Evolutionary conservation across 2,797 vertebrate species (phyloP).

Genomic region (Esox lucius): DNA sequence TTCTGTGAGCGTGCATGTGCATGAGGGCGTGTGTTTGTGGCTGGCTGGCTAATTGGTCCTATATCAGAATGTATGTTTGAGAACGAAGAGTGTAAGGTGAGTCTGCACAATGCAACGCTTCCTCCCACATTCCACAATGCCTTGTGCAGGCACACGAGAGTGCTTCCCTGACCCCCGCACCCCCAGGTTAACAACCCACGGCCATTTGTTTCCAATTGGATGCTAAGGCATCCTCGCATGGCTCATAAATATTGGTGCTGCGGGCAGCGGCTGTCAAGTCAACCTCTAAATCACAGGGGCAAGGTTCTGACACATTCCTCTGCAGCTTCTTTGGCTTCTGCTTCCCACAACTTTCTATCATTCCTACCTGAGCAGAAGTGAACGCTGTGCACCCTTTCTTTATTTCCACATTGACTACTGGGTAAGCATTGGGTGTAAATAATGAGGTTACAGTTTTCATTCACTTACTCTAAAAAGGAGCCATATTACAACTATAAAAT

Average conservation of each 20-base stretch:
- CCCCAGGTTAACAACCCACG: constrained; percentile 72
- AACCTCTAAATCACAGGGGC: constrained; percentile 67
- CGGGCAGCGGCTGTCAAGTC: constrained; percentile 54
- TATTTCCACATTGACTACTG: no score
- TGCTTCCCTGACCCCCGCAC: constrained; percentile 65
- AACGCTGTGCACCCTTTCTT: constrained; percentile 39
- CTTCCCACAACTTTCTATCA: constrained; percentile 30
- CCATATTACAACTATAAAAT: no score
- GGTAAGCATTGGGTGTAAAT: no score
- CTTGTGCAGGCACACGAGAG: constrained; percentile 53
- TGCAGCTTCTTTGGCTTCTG: constrained; percentile 12
- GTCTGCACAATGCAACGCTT: constrained; percentile 60
- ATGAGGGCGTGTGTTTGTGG: constrained; percentile 11
- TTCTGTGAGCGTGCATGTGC: constrained; percentile 3
- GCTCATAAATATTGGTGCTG: constrained; percentile 67
- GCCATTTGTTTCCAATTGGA: constrained; percentile 77
- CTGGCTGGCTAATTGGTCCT: constrained; percentile 11
- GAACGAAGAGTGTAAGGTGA: constrained; percentile 36
- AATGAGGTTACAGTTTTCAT: no score
- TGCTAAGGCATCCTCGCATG: constrained; percentile 63
- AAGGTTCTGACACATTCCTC: constrained; percentile 70
- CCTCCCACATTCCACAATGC: constrained; percentile 75
- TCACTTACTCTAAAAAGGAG: no score
- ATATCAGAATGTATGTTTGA: constrained; percentile 21
- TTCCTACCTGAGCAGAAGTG: constrained; percentile 30